phyloP scores from a whole-genome alignment of 2,113 vertebrate species.

The Serilophus lunatus region DNA sequence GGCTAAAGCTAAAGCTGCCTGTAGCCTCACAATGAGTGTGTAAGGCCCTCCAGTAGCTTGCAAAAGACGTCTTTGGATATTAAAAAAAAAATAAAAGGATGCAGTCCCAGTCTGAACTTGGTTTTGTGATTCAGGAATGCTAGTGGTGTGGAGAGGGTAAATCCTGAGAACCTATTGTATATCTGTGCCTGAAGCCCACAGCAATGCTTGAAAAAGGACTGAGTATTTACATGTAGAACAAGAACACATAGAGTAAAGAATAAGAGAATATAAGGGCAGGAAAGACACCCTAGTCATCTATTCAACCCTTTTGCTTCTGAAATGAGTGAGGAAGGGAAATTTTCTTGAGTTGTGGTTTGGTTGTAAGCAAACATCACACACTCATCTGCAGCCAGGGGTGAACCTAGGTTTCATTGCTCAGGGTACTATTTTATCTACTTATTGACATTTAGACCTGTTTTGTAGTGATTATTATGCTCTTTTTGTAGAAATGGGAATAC shows the following conservation, averaged over 20 bases:
- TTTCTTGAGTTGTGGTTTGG: not conserved
- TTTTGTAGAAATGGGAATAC: not conserved
- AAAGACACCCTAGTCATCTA: not conserved
- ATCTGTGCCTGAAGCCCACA: not conserved
- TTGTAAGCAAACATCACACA: not conserved
- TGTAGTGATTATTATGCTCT: not conserved
- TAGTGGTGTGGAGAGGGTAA: not conserved
- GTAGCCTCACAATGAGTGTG: accelerated
- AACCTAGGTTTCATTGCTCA: not conserved
- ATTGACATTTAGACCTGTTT: not conserved
- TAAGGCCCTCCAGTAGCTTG: not conserved
- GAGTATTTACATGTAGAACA: not conserved
- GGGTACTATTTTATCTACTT: not conserved
- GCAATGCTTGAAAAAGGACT: not conserved
- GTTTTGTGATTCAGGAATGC: not conserved
- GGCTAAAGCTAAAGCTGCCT: not conserved
- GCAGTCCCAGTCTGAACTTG: not conserved
- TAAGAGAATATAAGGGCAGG: not conserved
- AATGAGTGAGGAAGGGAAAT: not conserved
- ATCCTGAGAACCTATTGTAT: not conserved
- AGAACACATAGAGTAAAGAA: not conserved
- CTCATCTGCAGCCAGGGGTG: not conserved
- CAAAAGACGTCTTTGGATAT: not conserved
- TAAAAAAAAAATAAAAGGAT: not conserved
- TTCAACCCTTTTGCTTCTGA: not conserved